phyloP scores from a whole-genome alignment of 2,797 vertebrate genomes.

The Pseudocheirus occidentalis region DNA sequence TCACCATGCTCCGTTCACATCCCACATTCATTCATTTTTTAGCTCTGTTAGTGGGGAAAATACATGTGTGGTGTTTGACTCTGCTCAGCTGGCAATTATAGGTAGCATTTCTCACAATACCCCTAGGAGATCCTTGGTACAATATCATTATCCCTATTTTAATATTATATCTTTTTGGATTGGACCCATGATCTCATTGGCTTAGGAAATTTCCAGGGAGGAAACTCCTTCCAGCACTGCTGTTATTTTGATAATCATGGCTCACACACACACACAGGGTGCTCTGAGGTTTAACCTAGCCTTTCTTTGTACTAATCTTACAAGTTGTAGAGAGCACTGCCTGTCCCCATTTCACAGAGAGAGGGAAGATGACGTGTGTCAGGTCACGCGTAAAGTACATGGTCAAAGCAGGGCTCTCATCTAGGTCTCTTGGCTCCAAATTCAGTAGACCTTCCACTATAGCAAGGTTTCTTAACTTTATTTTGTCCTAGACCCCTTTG shows the following conservation, averaged over 20 bases:
- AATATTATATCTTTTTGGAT: not conserved
- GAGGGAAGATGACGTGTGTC: not conserved
- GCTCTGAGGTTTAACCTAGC: not conserved
- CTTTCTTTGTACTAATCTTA: not conserved
- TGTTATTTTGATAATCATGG: not conserved
- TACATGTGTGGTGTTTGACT: not conserved
- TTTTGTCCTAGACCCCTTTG: not conserved
- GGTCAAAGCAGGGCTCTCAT: not conserved
- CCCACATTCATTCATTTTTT: not conserved
- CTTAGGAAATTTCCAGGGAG: not conserved
- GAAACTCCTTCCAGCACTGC: not conserved
- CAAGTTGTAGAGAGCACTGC: not conserved
- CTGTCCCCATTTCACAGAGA: not conserved
- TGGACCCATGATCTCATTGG: not conserved
- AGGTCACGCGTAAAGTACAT: not conserved
- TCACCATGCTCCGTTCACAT: not conserved
- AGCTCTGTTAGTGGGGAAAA: not conserved
- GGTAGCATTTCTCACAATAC: not conserved
- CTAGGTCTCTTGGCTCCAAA: not conserved
- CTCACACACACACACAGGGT: rapidly evolving
- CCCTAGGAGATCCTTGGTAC: not conserved
- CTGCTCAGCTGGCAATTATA: not conserved
- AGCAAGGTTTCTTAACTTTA: not conserved
- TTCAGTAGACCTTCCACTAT: not conserved
- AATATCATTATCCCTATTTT: not conserved